These are phyloP conservation scores for Crenichthys baileyi DNA, from an alignment of 2,797 vertebrate genomes.

Conservation along the genomic window DNA sequence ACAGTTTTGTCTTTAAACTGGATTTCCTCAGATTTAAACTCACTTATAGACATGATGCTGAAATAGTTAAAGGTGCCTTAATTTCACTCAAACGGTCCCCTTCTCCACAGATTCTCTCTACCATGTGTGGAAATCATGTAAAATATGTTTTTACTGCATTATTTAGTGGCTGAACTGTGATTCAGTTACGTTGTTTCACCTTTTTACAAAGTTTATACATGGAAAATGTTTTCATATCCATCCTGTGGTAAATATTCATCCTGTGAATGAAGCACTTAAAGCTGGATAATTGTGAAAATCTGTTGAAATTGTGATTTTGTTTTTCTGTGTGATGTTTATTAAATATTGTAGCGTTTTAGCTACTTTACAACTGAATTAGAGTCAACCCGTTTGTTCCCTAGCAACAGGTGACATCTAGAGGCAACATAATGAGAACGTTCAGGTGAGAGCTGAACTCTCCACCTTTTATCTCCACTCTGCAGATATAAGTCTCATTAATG, in stretches of 20 bases:
- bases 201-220: conserved; percentile 42
- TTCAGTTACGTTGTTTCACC: conserved; percentile 25
- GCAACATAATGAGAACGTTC: neutral
- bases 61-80: conserved; percentile 83
- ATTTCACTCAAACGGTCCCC: conserved; percentile 61
- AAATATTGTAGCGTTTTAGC: conserved; percentile 93
- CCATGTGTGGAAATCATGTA: conserved; percentile 5
- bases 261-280: conserved; percentile 70
- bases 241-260: conserved; percentile 12
- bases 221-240: conserved; percentile 11
- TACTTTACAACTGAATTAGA: conserved; percentile 64
- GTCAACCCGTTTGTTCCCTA: neutral
- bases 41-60: neutral
- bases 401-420: neutral
- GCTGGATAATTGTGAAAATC: conserved; percentile 70
- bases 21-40: too few species aligned
- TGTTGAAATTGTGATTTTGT: conserved; percentile 77
- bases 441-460: too few species aligned
- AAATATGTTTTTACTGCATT: conserved; percentile 20
- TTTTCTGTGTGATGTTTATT: conserved; percentile 41
- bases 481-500: too few species aligned
- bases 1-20: conserved; percentile 12
- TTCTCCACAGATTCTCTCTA: neutral
- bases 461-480: too few species aligned
- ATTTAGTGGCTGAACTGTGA: conserved; percentile 16